Base-by-base conservation (phyloP, 1,140 invertebrate genomes). In the Lycorma delicatula region DNA sequence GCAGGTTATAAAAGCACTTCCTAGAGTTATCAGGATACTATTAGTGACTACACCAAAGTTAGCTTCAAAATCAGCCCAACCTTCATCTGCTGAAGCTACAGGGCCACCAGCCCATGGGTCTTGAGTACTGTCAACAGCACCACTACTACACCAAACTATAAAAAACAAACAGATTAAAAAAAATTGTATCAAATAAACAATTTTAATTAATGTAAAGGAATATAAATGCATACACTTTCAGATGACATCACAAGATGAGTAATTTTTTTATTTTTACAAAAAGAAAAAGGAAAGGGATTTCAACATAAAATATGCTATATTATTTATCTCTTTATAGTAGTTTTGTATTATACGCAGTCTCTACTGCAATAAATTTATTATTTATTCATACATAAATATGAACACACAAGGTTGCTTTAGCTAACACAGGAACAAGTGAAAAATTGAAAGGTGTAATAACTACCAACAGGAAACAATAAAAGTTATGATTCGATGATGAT, bases 1-100 rank as follows among this genome's bases (percentile, higher is more conserved):
- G n/a, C n/a, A n/a, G n/a, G n/a, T n/a, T n/a, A n/a, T n/a, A n/a
- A n/a, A n/a, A n/a, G n/a, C n/a, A 29, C 20, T 31, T 12, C n/a
- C 18, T 20, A 34, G n/a, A 31, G 29, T 28, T 20, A n/a, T 20
- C 26, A 1, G 51, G 23, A n/a, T n/a, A n/a, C n/a, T n/a, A n/a
- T n/a, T n/a, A n/a, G 18, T 23, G 13, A 28, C 38, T 3, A 28
- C 46, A 51, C 29, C 28, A 31, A 60, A 60, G 23, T 60, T 55
- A 34, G 56, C 23, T 18, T 54, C 54, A 22, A 62, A 62, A 23
- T 62, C 46, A 28, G 60, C 60, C 60, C 60, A 62, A 16, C 53
- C 60, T 48, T 51, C 54, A n/a, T 57, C 41, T 2, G 23, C 22
- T 3, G 48, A 9, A 34, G 12, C 18, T 20, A 12, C 46, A 20